A percentile compares a stretch with the other conserved stretches of the same genome.
Conservation (phyloP, 2,797 vertebrate species). For the Cichlasoma orientale region DNA sequence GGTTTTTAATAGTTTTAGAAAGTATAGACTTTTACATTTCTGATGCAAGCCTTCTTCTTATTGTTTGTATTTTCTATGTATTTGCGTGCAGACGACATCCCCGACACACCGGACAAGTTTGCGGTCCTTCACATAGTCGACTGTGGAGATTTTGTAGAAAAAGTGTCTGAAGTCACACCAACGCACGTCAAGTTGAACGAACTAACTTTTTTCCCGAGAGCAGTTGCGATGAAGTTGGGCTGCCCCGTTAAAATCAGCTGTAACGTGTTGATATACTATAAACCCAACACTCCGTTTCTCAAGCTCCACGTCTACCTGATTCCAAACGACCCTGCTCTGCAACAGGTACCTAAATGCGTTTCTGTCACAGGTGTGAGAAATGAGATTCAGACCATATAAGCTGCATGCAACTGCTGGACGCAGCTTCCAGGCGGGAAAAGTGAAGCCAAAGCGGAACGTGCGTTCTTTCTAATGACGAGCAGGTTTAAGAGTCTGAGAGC, state of each 20-base stretch:
- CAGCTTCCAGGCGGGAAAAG: neutral
- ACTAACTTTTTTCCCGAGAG: neutral
- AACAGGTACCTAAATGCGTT: neutral
- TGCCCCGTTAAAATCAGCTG: neutral
- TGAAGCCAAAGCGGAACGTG: rapidly evolving
- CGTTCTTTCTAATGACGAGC: rapidly evolving
- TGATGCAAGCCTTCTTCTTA: neutral
- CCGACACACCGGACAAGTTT: neutral
- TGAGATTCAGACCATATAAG: neutral
- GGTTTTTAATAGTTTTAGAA: neutral
- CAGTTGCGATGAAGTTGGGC: neutral
- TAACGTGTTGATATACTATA: neutral
- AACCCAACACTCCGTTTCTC: neutral
- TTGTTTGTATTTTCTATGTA: rapidly evolving
- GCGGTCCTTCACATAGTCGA: constrained; percentile 17
- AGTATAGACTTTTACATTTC: neutral
- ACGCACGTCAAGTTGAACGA: constrained; percentile 24
- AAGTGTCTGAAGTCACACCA: neutral
- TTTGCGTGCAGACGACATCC: neutral
- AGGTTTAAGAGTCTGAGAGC: too few species aligned
- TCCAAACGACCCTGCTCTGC: neutral
- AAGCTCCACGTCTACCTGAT: neutral
- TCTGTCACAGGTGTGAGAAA: neutral
- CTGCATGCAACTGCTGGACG: neutral
- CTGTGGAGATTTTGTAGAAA: constrained; percentile 32